phyloP scores from a whole-genome alignment of 2,888 invertebrate species.

The Limnephilus rhombicus region DNA sequence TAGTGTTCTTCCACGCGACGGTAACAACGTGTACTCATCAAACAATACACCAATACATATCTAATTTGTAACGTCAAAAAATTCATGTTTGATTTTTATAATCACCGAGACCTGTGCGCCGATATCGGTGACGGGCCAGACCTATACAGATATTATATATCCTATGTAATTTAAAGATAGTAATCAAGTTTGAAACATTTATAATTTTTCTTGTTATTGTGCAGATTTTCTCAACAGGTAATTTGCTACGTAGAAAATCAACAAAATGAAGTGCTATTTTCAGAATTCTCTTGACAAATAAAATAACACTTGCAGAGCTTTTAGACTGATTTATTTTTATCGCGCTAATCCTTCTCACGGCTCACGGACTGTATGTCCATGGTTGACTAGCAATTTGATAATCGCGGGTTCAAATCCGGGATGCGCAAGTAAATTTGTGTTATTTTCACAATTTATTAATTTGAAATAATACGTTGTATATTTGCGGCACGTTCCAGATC shows the following conservation, averaged over 20 bases:
- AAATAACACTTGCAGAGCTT: not conserved
- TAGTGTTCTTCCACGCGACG: constrained; percentile 28
- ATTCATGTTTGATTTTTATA: constrained; percentile 59
- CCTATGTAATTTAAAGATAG: not conserved
- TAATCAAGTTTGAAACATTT: not conserved
- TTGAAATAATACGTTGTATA: no score
- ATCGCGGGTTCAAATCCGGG: no score
- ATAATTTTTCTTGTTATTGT: not conserved
- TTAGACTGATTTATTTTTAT: not conserved
- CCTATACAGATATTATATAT: not conserved
- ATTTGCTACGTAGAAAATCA: not conserved
- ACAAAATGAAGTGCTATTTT: not conserved
- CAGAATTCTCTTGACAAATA: not conserved
- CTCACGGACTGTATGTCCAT: no score
- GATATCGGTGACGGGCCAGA: not conserved
- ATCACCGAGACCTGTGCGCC: constrained; percentile 53
- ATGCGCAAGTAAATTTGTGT: no score
- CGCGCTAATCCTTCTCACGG: no score
- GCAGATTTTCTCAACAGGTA: not conserved
- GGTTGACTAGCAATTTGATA: no score
- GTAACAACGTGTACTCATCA: constrained; percentile 41
- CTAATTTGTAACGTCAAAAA: constrained; percentile 58
- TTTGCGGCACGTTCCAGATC: no score
- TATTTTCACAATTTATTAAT: no score
- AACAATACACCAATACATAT: constrained; percentile 56